Conservation (phyloP, 64 coral and sea anemone species). For the Porites lutea region DNA sequence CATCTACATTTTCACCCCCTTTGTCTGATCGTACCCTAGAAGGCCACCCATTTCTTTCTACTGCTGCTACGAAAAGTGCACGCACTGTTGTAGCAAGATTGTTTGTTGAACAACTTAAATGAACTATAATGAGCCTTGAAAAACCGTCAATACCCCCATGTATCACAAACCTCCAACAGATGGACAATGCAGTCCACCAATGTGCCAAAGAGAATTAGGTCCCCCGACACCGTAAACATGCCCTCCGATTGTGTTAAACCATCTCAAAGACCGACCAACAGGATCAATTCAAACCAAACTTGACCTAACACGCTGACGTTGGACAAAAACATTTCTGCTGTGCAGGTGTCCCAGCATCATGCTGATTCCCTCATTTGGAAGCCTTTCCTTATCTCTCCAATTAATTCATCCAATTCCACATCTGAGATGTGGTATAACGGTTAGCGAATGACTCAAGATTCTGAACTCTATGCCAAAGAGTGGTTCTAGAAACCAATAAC, state of each 20-base stretch:
- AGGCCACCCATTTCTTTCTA: too few relatives aligned
- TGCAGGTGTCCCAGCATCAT: too few relatives aligned
- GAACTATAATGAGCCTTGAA: not conserved
- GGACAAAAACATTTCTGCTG: too few relatives aligned
- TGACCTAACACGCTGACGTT: too few relatives aligned
- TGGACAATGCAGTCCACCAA: not conserved
- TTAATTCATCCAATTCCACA: too few relatives aligned
- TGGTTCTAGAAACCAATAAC: not conserved
- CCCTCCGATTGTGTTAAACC: not conserved
- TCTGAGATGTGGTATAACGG: not conserved
- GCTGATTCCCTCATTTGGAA: too few relatives aligned
- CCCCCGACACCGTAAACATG: not conserved
- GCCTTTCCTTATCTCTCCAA: too few relatives aligned
- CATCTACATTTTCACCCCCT: not conserved
- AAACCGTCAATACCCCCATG: slow-evolving; percentile 10
- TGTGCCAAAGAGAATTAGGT: slow-evolving; percentile 9
- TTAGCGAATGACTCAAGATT: not conserved
- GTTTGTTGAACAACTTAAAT: too few relatives aligned
- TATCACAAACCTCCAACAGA: not conserved
- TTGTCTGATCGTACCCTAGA: not conserved
- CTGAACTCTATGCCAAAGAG: not conserved
- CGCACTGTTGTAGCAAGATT: too few relatives aligned
- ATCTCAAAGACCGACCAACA: not conserved
- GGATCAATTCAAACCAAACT: not conserved
- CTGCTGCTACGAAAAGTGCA: too few relatives aligned